Conservation (phyloP, 2,797 vertebrate genomes). For the Argentina silus region DNA sequence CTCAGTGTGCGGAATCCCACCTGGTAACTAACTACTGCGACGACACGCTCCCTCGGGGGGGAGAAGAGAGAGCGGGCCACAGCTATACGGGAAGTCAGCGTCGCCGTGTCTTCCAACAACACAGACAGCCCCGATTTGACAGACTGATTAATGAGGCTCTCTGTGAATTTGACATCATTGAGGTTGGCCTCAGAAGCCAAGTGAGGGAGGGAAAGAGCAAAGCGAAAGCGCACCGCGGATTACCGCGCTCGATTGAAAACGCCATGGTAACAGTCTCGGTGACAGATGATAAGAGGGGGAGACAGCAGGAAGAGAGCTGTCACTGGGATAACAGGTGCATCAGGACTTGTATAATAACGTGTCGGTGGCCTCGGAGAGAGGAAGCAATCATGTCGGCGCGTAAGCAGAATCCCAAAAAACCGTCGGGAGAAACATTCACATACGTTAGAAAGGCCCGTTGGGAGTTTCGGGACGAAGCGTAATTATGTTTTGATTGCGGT, state of each 20-base stretch:
- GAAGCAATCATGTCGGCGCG: conserved; percentile 31
- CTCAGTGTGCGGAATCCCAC: too few relatives aligned
- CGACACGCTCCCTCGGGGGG: too few relatives aligned
- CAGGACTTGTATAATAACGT: background rate
- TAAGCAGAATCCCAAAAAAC: conserved; percentile 6
- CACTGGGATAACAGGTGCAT: conserved; percentile 27
- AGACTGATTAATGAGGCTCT: conserved; percentile 9
- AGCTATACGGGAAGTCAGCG: too few relatives aligned
- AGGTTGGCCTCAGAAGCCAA: background rate
- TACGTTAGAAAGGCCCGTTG: conserved; percentile 6
- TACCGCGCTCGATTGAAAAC: background rate
- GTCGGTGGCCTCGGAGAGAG: conserved; percentile 3
- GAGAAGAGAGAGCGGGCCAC: too few relatives aligned
- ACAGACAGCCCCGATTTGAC: background rate
- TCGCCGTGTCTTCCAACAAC: background rate
- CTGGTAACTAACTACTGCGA: too few relatives aligned
- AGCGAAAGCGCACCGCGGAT: conserved; percentile 9
- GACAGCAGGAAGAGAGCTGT: background rate
- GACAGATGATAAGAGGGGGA: conserved; percentile 21
- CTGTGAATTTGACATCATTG: conserved; percentile 11
- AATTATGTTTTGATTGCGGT: conserved; percentile 38
- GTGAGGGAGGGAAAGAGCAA: background rate
- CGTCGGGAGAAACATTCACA: too few relatives aligned
- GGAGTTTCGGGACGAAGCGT: conserved; percentile 17
- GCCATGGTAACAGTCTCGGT: conserved; percentile 13